Evolutionary conservation across 2,888 invertebrate genomes (phyloP).

Genomic region (Lordiphosa fenestrarum): DNA sequence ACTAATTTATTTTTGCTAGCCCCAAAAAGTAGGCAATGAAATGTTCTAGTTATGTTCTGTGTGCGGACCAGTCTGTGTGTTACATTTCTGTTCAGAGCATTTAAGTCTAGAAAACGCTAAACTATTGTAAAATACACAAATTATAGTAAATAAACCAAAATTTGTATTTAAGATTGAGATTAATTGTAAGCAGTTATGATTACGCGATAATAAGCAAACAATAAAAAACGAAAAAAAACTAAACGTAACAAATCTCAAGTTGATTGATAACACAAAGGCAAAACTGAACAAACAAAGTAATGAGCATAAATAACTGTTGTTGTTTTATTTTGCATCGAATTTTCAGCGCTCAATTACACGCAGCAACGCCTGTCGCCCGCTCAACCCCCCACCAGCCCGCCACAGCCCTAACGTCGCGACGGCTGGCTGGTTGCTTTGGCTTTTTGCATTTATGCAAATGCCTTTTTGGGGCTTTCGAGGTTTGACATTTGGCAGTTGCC

Average conservation of each 20-base stretch:
- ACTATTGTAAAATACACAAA: slow-evolving; percentile 28
- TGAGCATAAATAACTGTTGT: slow-evolving; percentile 67
- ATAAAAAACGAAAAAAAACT: slow-evolving; percentile 36
- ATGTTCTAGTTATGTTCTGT: no score
- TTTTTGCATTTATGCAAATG: slow-evolving; percentile 52
- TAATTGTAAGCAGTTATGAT: slow-evolving; percentile 65
- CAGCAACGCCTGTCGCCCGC: slow-evolving; percentile 22
- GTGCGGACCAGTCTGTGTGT: no score
- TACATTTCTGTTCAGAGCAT: neutral
- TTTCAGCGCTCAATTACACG: slow-evolving; percentile 60
- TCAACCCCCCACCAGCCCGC: neutral
- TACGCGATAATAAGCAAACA: slow-evolving; percentile 52
- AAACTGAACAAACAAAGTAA: slow-evolving; percentile 22
- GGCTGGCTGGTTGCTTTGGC: slow-evolving; percentile 14
- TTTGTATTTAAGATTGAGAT: slow-evolving; percentile 59
- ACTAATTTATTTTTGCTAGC: no score
- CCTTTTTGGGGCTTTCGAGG: slow-evolving; percentile 22
- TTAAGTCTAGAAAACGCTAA: slow-evolving; percentile 6
- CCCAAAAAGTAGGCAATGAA: no score
- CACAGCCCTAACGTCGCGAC: neutral
- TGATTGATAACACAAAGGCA: slow-evolving; percentile 41
- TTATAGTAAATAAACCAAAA: slow-evolving; percentile 44
- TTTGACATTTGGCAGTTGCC: slow-evolving; percentile 46
- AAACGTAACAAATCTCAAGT: slow-evolving; percentile 45
- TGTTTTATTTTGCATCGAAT: slow-evolving; percentile 71